Percentiles rank a stretch among this genome's conserved stretches.
Conservation (phyloP, 2,797 vertebrate genomes). For the Geotrypetes seraphini region DNA sequence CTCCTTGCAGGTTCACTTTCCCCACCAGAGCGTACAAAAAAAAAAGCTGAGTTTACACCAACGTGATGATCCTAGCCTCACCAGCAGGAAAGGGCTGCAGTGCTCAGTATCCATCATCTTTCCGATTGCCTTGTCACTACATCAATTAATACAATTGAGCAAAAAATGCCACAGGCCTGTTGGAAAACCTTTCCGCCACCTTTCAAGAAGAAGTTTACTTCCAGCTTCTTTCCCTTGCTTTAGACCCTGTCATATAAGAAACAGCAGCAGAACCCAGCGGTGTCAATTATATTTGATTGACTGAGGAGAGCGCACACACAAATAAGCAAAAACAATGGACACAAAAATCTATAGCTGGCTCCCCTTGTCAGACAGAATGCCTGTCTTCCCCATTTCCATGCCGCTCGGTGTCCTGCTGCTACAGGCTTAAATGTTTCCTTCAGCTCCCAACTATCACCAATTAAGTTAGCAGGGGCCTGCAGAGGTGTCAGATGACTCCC, state of each 20-base stretch:
- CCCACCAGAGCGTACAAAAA: conserved; percentile 23
- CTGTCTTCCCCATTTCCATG: conserved; percentile 85
- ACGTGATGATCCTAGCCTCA: conserved; percentile 42
- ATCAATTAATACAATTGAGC: conserved; percentile 91
- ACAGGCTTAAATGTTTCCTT: conserved; percentile 70
- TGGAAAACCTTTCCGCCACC: conserved; percentile 66
- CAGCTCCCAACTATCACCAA: conserved; percentile 80
- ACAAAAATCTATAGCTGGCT: conserved; percentile 99
- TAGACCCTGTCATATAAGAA: conserved; percentile 91
- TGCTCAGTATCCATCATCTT: conserved; percentile 90
- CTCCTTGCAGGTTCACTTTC: background rate
- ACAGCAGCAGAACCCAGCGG: conserved; percentile 91
- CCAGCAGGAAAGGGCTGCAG: conserved; percentile 63
- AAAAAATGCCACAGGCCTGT: conserved; percentile 65
- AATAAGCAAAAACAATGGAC: conserved; percentile 98
- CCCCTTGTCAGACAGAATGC: conserved; percentile 84
- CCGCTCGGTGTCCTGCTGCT: conserved; percentile 66
- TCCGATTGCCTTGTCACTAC: conserved; percentile 66
- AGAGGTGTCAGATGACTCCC: conserved; percentile 76
- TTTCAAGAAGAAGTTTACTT: conserved; percentile 69
- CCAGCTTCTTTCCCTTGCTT: conserved; percentile 72
- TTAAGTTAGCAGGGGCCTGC: conserved; percentile 79
- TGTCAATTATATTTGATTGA: conserved; percentile 99
- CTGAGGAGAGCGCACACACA: conserved; percentile 98
- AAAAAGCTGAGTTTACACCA: conserved; percentile 46